Evolutionary conservation across 2,797 vertebrate species (phyloP).

Genomic region (Erithacus rubecula): DNA sequence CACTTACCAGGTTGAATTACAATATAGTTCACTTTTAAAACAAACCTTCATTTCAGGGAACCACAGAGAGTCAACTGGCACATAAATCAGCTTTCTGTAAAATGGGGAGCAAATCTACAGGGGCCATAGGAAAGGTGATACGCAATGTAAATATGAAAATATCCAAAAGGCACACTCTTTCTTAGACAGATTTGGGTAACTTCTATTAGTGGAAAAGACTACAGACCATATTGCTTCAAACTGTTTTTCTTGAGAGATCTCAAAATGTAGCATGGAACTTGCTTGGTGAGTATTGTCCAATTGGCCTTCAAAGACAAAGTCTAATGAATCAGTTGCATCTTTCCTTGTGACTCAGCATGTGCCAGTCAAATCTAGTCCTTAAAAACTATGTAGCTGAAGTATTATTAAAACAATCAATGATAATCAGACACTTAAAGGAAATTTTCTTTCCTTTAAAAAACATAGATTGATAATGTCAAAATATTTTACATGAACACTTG

Average conservation of each 20-base stretch:
- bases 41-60: slow-evolving; percentile 14
- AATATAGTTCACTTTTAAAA: slow-evolving; percentile 9
- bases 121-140: not conserved
- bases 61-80: not conserved
- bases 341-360: not conserved
- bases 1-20: slow-evolving; percentile 10
- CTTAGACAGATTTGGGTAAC: not conserved
- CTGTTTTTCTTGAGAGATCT: not conserved
- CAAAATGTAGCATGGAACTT: not conserved
- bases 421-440: not conserved
- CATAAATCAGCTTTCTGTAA: slow-evolving; percentile 23
- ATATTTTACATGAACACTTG: not conserved
- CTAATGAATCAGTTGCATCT: not conserved
- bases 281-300: not conserved
- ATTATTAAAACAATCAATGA: not conserved
- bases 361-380: not conserved
- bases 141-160: not conserved
- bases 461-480: not conserved
- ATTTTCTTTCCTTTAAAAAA: not conserved
- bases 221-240: not conserved
- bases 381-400: not conserved
- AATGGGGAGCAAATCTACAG: not conserved
- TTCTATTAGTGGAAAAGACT: not conserved
- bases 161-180: not conserved
- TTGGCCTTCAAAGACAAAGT: not conserved